phyloP scores from a whole-genome alignment of 2,888 invertebrate species.

The Pyrochroa serraticornis region DNA sequence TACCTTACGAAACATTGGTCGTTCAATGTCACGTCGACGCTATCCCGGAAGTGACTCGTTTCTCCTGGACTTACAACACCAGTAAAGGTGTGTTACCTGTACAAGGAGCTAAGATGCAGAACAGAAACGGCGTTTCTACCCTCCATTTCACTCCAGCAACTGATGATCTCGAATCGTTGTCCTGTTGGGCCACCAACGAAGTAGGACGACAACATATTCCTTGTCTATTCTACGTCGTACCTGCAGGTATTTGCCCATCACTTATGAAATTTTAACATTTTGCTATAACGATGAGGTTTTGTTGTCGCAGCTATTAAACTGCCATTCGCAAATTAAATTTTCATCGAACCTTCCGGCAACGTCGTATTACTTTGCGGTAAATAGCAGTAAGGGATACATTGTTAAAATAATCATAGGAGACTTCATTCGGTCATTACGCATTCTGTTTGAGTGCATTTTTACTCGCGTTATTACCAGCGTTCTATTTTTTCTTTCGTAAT shows the following conservation, averaged over 20 bases:
- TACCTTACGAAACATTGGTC: constrained; percentile 74
- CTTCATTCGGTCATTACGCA: too few species aligned
- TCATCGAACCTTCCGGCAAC: not conserved
- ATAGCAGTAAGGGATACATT: too few species aligned
- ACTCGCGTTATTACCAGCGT: too few species aligned
- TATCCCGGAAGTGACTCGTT: constrained; percentile 73
- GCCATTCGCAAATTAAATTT: not conserved
- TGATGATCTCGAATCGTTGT: constrained; percentile 78
- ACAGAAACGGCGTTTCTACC: constrained; percentile 59
- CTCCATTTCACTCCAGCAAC: constrained; percentile 65
- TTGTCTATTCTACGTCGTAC: constrained; percentile 80
- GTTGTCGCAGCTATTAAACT: not conserved
- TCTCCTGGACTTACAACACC: constrained; percentile 86
- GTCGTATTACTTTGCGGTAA: too few species aligned
- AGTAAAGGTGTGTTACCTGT: constrained; percentile 76
- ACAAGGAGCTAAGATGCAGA: constrained; percentile 65
- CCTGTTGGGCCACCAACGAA: constrained; percentile 87
- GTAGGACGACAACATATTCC: constrained; percentile 82
- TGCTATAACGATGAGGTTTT: constrained; percentile 43
- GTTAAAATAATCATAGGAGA: too few species aligned
- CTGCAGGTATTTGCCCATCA: constrained; percentile 67
- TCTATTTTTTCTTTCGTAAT: too few species aligned
- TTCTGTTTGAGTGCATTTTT: too few species aligned
- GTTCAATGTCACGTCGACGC: constrained; percentile 84
- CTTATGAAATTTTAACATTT: too few species aligned